Conservation (phyloP, 2,113 vertebrate species). For the Mastomys coucha region DNA sequence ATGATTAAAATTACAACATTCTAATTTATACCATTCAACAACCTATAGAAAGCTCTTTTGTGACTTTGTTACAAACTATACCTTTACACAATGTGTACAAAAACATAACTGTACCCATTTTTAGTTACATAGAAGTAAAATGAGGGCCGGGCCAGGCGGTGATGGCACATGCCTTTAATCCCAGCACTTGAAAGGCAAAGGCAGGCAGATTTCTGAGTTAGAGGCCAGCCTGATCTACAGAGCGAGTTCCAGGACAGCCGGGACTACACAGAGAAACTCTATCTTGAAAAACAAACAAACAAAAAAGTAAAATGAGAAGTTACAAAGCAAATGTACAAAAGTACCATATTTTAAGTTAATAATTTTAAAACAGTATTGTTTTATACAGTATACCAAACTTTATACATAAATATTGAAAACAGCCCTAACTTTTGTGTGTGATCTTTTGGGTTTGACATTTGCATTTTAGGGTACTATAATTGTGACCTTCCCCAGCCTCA, state of each 20-base stretch:
- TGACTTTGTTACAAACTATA: not conserved
- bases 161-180: too few species aligned
- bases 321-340: not conserved
- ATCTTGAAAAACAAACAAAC: too few species aligned
- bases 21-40: not conserved
- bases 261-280: too few species aligned
- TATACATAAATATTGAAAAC: not conserved
- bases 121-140: not conserved
- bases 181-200: too few species aligned
- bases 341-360: not conserved
- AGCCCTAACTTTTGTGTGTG: not conserved
- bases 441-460: not conserved
- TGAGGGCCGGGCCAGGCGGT: too few species aligned
- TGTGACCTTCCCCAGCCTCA: too few species aligned
- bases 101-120: not conserved
- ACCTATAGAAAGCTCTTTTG: not conserved
- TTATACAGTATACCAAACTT: not conserved
- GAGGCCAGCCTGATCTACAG: too few species aligned
- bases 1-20: not conserved
- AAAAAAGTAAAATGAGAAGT: not conserved
- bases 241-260: too few species aligned
- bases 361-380: not conserved
- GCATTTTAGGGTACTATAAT: not conserved
- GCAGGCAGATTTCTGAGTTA: too few species aligned
- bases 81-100: not conserved